A percentile compares a stretch with the other conserved stretches of the same genome.
Conservation (phyloP, 2,888 invertebrate species). For the Pterostichus madidus region DNA sequence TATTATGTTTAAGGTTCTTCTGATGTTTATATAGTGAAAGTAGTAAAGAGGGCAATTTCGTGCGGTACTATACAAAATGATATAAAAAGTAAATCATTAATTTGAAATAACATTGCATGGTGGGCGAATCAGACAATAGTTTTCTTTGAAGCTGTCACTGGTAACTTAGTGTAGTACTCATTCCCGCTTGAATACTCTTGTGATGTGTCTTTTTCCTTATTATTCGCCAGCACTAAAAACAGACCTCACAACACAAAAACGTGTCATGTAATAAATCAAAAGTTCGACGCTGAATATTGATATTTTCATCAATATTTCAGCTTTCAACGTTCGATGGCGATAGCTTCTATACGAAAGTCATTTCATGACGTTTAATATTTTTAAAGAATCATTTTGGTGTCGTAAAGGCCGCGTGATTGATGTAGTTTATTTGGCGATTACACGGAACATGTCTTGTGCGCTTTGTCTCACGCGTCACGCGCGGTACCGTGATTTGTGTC, state of each 20-base stretch:
- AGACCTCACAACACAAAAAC: conserved; percentile 54
- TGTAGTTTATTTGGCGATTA: conserved; percentile 24
- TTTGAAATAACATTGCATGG: conserved; percentile 6
- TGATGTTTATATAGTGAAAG: too few relatives aligned
- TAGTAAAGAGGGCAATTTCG: too few relatives aligned
- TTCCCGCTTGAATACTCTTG: conserved; percentile 19
- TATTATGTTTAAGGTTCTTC: too few relatives aligned
- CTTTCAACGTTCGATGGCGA: too few relatives aligned
- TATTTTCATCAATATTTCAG: conserved; percentile 61
- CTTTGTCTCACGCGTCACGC: background rate
- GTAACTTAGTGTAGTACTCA: conserved; percentile 13
- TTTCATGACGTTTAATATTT: conserved; percentile 60
- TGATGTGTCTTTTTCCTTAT: conserved; percentile 39
- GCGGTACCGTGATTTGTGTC: background rate
- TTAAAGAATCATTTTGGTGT: conserved; percentile 59
- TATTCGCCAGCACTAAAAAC: conserved; percentile 39
- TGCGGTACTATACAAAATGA: too few relatives aligned
- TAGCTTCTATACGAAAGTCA: conserved; percentile 52
- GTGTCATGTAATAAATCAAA: conserved; percentile 64
- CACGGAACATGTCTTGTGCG: background rate
- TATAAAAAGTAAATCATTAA: conserved; percentile 5
- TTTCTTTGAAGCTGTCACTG: background rate
- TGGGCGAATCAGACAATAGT: conserved; percentile 19
- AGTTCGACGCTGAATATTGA: conserved; percentile 62
- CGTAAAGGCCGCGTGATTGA: conserved; percentile 41